These are phyloP conservation scores for Caiman crocodilus DNA, from an alignment of 2,797 vertebrate species.

Conservation along the genomic window DNA sequence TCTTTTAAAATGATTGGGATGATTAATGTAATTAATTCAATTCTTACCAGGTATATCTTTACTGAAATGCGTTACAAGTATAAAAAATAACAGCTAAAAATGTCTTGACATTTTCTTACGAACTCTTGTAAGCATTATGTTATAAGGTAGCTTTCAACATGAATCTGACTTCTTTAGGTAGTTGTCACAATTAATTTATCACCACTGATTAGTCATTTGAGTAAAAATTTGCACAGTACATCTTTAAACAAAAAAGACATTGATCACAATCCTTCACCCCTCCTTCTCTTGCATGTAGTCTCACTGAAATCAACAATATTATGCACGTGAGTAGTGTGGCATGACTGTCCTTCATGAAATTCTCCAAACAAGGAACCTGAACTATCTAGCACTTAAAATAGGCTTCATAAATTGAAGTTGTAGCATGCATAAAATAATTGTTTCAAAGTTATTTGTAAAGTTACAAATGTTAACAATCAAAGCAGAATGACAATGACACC, in stretches of 20 bases:
- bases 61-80: background rate
- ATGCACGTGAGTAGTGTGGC: background rate
- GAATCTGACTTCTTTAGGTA: background rate
- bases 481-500: background rate
- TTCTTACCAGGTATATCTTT: background rate
- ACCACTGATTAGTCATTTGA: background rate
- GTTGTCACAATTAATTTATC: background rate
- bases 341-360: background rate
- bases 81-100: background rate
- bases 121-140: rapidly evolving
- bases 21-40: background rate
- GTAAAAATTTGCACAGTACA: background rate
- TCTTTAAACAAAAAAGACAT: background rate
- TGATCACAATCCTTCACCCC: background rate
- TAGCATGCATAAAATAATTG: background rate
- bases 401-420: background rate
- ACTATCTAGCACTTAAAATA: background rate
- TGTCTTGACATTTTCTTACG: background rate
- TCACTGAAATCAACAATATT: background rate
- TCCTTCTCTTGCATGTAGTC: background rate
- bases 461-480: background rate
- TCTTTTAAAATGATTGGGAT: background rate
- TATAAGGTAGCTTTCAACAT: background rate
- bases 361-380: background rate
- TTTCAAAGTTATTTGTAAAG: background rate